phyloP scores from a whole-genome alignment of 2,113 vertebrate species.

The Tinamus guttatus region DNA sequence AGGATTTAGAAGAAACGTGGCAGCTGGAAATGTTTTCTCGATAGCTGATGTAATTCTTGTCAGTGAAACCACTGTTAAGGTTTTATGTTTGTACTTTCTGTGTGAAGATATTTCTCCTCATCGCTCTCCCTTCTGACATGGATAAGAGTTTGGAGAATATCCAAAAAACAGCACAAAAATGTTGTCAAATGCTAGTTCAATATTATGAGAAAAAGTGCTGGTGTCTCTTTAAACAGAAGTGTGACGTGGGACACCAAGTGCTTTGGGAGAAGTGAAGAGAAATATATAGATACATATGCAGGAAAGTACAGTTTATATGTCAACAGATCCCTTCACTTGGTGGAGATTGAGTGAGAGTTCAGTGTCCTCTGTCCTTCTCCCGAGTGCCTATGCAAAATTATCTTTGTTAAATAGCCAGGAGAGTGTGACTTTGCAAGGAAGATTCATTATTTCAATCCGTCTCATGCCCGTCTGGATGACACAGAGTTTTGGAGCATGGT shows the following conservation, averaged over 20 bases:
- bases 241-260: not conserved
- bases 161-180: not conserved
- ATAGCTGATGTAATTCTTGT: not conserved
- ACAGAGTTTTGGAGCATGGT: not conserved
- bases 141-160: not conserved
- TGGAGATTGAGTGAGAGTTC: not conserved
- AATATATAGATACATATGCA: not conserved
- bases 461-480: not conserved
- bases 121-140: not conserved
- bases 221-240: not conserved
- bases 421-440: not conserved
- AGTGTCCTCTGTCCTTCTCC: not conserved
- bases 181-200: not conserved
- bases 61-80: not conserved
- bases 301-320: not conserved
- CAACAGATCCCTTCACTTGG: not conserved
- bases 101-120: not conserved
- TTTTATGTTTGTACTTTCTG: not conserved
- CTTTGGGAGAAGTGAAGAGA: not conserved
- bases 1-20: not conserved
- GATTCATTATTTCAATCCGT: not conserved
- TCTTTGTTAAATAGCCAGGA: not conserved
- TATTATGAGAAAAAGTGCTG: not conserved
- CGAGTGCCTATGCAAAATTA: not conserved
- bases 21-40: not conserved